A percentile compares a stretch with the other conserved stretches of the same genome.
phyloP scores from a whole-genome alignment of 2,888 invertebrate species.

The Anthophora plumipes region DNA sequence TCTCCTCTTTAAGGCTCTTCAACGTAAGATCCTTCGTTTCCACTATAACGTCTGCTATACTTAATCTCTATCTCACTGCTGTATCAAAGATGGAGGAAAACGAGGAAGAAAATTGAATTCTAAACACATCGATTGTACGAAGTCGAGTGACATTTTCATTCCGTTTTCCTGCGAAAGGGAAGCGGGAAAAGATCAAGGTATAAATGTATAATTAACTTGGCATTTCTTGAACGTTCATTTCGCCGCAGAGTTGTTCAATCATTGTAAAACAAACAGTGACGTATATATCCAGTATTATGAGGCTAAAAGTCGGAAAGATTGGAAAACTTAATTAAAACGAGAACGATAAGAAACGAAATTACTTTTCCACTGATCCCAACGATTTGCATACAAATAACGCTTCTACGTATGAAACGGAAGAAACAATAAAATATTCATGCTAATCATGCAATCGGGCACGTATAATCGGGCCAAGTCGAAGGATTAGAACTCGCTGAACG shows the following conservation, averaged over 20 bases:
- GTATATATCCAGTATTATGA: neutral
- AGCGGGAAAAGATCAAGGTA: neutral
- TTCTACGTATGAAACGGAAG: neutral
- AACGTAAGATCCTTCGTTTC: too few relatives aligned
- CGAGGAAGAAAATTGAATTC: too few relatives aligned
- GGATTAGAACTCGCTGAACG: conserved; percentile 6
- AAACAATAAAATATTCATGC: neutral
- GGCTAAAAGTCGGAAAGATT: neutral
- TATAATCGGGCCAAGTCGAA: neutral
- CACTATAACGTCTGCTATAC: too few relatives aligned
- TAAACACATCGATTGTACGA: neutral
- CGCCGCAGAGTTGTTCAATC: neutral
- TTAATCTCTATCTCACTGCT: too few relatives aligned
- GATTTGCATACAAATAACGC: conserved; percentile 37
- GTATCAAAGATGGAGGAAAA: too few relatives aligned
- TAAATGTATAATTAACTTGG: neutral
- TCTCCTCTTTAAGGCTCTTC: too few relatives aligned
- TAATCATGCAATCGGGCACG: conserved; percentile 3
- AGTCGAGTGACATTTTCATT: neutral
- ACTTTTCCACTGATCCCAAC: conserved; percentile 18
- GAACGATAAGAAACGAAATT: conserved; percentile 6
- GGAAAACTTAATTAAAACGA: conserved; percentile 30
- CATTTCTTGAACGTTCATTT: neutral
- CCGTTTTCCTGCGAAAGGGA: neutral
- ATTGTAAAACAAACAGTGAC: neutral